These are phyloP conservation scores for Corticium candelabrum DNA, from an alignment of 37 sponge, comb jelly and placozoan species.

Conservation along the genomic window DNA sequence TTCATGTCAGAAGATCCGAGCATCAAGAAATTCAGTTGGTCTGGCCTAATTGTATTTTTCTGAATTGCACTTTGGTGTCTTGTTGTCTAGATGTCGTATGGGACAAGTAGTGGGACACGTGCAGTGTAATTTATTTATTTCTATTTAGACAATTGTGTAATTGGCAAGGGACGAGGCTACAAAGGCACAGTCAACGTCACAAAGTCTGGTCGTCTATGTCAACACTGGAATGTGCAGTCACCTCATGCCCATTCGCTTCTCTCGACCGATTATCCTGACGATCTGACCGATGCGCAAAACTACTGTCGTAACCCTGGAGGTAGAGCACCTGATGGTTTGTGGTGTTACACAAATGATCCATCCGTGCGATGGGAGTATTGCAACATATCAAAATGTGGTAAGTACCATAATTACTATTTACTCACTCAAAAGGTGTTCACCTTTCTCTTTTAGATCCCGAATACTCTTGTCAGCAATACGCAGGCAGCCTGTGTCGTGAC, in stretches of 20 bases:
- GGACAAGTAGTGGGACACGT: too few relatives aligned
- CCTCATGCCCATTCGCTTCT: constrained; percentile 55
- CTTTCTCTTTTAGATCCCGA: too few relatives aligned
- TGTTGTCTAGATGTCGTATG: too few relatives aligned
- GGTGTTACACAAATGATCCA: neutral
- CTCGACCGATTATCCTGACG: constrained; percentile 33
- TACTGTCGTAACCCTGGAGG: neutral
- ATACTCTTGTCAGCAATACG: too few relatives aligned
- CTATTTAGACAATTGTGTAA: constrained; percentile 23
- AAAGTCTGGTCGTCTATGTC: constrained; percentile 27
- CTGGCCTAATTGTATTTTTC: too few relatives aligned
- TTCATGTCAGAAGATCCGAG: too few relatives aligned
- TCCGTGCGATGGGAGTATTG: neutral
- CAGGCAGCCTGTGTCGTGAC: neutral
- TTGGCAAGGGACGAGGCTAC: constrained; percentile 61
- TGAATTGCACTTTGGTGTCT: too few relatives aligned
- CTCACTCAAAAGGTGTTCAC: too few relatives aligned
- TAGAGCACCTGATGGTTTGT: neutral
- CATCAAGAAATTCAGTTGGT: too few relatives aligned
- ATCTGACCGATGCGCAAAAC: constrained; percentile 28
- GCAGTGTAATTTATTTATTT: neutral
- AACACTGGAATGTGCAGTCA: constrained; percentile 26
- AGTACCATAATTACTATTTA: too few relatives aligned
- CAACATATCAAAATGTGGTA: neutral
- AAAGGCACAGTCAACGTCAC: constrained; percentile 41